Evolutionary conservation across 2,797 vertebrate genomes (phyloP), one percentile per base, ranked within the genome.

Genomic region (Enteromius paludinosus): DNA sequence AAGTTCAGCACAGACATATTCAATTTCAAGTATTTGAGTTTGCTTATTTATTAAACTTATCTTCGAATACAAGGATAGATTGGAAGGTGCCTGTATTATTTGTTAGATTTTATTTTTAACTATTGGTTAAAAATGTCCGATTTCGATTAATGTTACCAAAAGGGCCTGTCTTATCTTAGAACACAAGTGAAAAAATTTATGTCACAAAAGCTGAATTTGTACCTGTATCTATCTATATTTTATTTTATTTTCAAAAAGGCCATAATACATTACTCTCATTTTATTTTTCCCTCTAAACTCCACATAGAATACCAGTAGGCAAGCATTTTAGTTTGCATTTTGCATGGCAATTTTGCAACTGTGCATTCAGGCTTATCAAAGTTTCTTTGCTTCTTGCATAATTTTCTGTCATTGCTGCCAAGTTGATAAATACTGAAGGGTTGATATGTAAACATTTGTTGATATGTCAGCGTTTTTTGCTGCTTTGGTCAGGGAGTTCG

Each of bases 241-340:
- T 64, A 30, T 8, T 33, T 33, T 3, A 14, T 1, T 28, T 18
- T 18, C 3, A 64, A 28, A 28, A 30, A 15, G 56, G 1, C 1
- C 56, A 59, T 25, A 4, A 64, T 64, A 18, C 12, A 62, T 62
- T 30, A 17, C 25, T 18, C 2, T 18, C 5, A 28, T 62, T 43
- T 43, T 43, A 33, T 64, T 33, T 64, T 4, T 9, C 25, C 25
- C 61, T 62, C 15, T 9, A 3, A 62, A 62, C 14, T 62, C 59
- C 59, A 30, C 61, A 17, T 62, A 17, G 28, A 30, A 33, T 18
- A 33, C 6, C 61, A 18, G 15, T 33, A 62, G 28, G 17, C 12
- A 64, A 64, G 28, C 28, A 33, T 64, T 64, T 64, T 64, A 64
- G 28, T 64, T 64, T 33, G 23, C 47, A 54, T 54, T 54, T 54